Evolutionary conservation across 2,888 invertebrate genomes (phyloP), one percentile per base, ranked within the genome.

Genomic region (Mimachlamys varia): DNA sequence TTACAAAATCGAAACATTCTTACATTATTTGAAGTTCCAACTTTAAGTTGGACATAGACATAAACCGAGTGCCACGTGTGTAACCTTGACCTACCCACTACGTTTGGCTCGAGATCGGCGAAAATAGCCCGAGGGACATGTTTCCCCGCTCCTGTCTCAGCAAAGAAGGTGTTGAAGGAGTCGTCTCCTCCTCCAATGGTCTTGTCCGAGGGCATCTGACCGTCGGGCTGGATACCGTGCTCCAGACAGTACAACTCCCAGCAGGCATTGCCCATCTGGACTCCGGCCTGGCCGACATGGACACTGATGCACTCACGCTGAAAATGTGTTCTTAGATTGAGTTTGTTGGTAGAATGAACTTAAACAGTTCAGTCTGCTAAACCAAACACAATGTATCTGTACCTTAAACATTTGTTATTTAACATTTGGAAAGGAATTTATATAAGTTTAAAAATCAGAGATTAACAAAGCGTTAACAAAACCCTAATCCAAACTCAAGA

Each of bases 101-200:
- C 99, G 94, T 99, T 99, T 93, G 99, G 99, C 97, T 99, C 99
- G 97, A 99, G 97, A 97, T 99, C 99, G 17, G 99, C 98, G 96
- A 99, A 94, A 37, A 94, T 93, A 44, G 94, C 94, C 87, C 94
- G 92, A 76, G 94, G 94, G 4, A 94, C 94, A 96, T 99, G 99
- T 96, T 99, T 99, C 96, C 99, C 99, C 58, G 99, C 98, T 88
- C 98, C 98, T 92, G 99, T 99, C 97, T 99, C 99, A 92, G 96
- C 96, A 96, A 97, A 97, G 95, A 97, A 97, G 37, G 97, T 99
- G 95, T 99, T 99, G 97, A 99, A 99, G 92, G 98, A 98, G 97
- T 95, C 98, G 97, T 99, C 99, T 91, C 98, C 97, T 27, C 95
- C 96, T 55, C 97, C 97, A 88, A 96, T 94, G 37, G 98, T 98